Evolutionary conservation across 2,888 invertebrate species (phyloP).

Genomic region (Lissonota sp.): DNA sequence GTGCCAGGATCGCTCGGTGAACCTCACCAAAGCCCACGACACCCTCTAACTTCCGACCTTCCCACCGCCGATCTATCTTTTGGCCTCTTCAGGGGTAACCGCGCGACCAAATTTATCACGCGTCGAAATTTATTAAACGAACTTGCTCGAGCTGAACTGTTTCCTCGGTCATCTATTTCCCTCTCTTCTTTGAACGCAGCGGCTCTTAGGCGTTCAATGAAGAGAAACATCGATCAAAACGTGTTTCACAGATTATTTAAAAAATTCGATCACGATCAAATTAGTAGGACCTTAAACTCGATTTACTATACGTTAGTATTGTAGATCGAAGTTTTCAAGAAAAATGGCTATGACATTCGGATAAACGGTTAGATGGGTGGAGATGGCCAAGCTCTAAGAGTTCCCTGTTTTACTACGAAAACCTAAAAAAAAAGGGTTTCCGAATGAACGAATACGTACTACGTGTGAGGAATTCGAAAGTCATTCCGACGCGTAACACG

Average conservation of each 20-base stretch:
- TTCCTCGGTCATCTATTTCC: background rate
- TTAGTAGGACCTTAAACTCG: too few species aligned
- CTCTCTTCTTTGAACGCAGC: background rate
- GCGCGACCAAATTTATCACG: constrained; percentile 75
- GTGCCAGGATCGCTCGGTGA: constrained; percentile 71
- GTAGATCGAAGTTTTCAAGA: too few species aligned
- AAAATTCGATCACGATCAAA: too few species aligned
- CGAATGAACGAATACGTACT: too few species aligned
- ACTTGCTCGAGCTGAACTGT: constrained; percentile 32
- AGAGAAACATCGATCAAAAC: too few species aligned
- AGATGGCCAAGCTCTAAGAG: too few species aligned
- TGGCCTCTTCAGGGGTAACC: constrained; percentile 29
- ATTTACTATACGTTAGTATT: too few species aligned
- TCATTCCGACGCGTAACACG: constrained; percentile 22
- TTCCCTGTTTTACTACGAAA: too few species aligned
- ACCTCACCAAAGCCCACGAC: constrained; percentile 39
- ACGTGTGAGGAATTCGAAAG: background rate
- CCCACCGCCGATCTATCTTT: constrained; percentile 3
- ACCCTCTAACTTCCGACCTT: constrained; percentile 56
- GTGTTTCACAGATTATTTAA: too few species aligned
- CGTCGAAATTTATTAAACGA: constrained; percentile 72
- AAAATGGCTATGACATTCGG: too few species aligned
- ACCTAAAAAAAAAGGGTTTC: too few species aligned
- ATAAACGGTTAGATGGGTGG: too few species aligned
- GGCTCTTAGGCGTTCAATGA: background rate